Base-by-base conservation (phyloP, 2,797 vertebrate genomes). In the Leptoclinus maculatus region DNA sequence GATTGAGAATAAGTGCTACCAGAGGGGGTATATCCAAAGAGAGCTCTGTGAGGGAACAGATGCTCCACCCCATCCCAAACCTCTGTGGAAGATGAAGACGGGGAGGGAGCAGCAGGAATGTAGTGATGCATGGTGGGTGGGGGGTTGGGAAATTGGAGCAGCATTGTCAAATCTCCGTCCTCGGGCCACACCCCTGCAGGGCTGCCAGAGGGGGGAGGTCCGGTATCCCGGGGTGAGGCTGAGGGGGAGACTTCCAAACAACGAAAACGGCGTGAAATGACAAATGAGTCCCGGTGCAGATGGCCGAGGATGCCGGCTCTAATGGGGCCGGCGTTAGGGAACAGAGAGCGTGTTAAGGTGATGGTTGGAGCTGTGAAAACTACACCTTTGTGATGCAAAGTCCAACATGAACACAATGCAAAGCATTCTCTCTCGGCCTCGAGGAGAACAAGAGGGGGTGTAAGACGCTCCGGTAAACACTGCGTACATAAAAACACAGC, bases 281-380 rank as follows among this genome's bases (percentile, higher is more conserved):
- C 86, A 80, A 86, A 85, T 89, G 88, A 91, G 83, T 88, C 88
- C 89, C 21, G 36, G 87, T 66, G 64, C 90, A 92, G 89, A 91
- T 91, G 88, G 88, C 59, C 0, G 23, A 68, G 79, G 80, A 84
- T n/a, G 78, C 67, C 65, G 79, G 80, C 54, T 75, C 54, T 66
- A 78, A 77, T 54, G 71, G 72, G 53, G 49, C 65, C 39, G 75
- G 76, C 84, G 57, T 51, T 57, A 51, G 74, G 76, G 66, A 76
- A 47, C 4, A 51, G 53, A 19, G 66, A 72, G 54, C 25, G 73
- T 60, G 53, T 36, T 54, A 16, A 36, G 57, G 8, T 8, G 36
- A 75, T 27, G 51, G 38, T 25, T 51, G 67, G 56, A 67, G 38
- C 13, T 79, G 72, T 25, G 19, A 49, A 80, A 85, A 72, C n/a